A percentile compares a stretch with the other conserved stretches of the same genome.
phyloP scores from a whole-genome alignment of 2,113 vertebrate genomes.

The Crotalus helleri region DNA sequence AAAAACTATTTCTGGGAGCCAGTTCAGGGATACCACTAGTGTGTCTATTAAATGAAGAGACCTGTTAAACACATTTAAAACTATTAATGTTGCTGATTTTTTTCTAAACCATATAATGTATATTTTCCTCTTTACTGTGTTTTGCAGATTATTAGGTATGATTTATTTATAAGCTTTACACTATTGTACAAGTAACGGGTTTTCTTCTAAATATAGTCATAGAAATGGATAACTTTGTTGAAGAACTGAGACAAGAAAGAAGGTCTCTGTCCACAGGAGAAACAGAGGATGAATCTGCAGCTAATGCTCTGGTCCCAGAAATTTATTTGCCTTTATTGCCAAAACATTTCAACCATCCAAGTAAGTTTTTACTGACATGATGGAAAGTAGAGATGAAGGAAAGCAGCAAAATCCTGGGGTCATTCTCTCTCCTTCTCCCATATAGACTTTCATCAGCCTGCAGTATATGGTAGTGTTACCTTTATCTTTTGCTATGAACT shows the following conservation, averaged over 20 bases:
- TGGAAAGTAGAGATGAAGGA: neutral
- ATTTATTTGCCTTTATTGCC: conserved; percentile 48
- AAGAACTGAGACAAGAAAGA: conserved; percentile 28
- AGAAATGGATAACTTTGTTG: conserved; percentile 55
- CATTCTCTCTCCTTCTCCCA: neutral
- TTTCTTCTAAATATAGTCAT: neutral
- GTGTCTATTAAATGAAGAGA: neutral
- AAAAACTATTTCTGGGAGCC: neutral
- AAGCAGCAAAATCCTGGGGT: neutral
- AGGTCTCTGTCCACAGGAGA: neutral
- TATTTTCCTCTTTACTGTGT: neutral
- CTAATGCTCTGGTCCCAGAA: neutral
- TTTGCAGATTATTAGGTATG: neutral
- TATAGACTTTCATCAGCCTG: neutral
- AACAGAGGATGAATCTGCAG: neutral
- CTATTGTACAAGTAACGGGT: neutral
- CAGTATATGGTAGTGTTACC: neutral
- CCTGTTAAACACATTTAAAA: neutral
- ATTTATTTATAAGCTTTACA: neutral
- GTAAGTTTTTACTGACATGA: conserved; percentile 34
- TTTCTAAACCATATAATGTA: too few relatives aligned
- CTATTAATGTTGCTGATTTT: too few relatives aligned
- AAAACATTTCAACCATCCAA: conserved; percentile 24
- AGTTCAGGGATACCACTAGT: neutral
- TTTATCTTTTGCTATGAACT: neutral